These are phyloP conservation scores for Drosophila yakuba DNA, from an alignment of 1,140 invertebrate species.

Conservation along the genomic window DNA sequence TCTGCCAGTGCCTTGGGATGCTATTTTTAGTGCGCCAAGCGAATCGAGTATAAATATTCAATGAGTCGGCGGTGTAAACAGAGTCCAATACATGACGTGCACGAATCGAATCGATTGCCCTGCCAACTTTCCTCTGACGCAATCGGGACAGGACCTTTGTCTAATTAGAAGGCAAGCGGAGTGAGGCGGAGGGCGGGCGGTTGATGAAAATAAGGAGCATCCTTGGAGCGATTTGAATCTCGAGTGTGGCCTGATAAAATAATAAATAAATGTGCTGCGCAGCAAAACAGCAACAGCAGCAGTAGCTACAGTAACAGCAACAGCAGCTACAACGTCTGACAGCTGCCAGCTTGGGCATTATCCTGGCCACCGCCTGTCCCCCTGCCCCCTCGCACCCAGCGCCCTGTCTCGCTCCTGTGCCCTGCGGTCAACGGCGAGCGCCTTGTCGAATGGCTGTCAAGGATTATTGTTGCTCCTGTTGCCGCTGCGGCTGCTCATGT, in stretches of 20 bases:
- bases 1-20: slow-evolving; percentile 14
- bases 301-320: not conserved
- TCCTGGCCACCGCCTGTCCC: slow-evolving; percentile 39
- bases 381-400: not conserved
- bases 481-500: slow-evolving; percentile 29
- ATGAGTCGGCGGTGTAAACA: slow-evolving; percentile 60
- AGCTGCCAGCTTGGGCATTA: slow-evolving; percentile 38
- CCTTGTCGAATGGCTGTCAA: slow-evolving; percentile 64
- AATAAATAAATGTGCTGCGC: slow-evolving; percentile 55
- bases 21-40: slow-evolving; percentile 69
- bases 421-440: slow-evolving; percentile 49
- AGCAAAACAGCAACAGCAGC: not conserved
- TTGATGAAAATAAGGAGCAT: slow-evolving; percentile 37
- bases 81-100: slow-evolving; percentile 52
- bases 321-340: slow-evolving; percentile 12
- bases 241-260: slow-evolving; percentile 35
- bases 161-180: slow-evolving; percentile 68
- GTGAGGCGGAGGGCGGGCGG: slow-evolving; percentile 14
- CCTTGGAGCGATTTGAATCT: slow-evolving; percentile 58
- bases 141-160: slow-evolving; percentile 38
- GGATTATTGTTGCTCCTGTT: slow-evolving; percentile 51
- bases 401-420: slow-evolving; percentile 3
- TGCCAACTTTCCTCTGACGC: slow-evolving; percentile 50
- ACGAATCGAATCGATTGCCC: slow-evolving; percentile 54
- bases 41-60: slow-evolving; percentile 66